Conservation (phyloP, 53 echinoderm and acorn worm genomes). For the Stichopus horrens region DNA sequence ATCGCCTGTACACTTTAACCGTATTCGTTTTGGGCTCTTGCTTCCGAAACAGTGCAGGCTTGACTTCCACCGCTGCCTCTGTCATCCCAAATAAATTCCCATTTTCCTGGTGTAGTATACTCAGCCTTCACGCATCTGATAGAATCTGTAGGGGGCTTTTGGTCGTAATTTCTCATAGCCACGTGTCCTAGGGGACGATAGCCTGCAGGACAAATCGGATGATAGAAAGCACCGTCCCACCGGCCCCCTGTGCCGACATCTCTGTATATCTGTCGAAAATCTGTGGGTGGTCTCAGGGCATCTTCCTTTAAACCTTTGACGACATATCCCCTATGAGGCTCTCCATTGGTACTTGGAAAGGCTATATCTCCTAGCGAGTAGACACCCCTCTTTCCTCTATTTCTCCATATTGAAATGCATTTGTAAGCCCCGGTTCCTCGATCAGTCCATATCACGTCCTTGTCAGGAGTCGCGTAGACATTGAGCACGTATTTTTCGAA, state of each 20-base stretch:
- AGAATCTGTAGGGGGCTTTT: not conserved
- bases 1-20: not conserved
- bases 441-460: conserved; percentile 22
- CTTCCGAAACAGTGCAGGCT: not conserved
- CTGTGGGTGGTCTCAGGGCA: not conserved
- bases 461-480: not conserved
- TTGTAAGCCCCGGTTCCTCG: conserved; percentile 9
- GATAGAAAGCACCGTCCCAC: conserved; percentile 15
- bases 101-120: not conserved
- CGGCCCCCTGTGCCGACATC: not conserved
- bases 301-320: not conserved
- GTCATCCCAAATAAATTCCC: conserved; percentile 16
- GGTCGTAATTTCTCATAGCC: not conserved
- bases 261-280: not conserved
- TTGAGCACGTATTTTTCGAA: not conserved
- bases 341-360: not conserved
- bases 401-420: conserved; percentile 1
- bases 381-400: not conserved
- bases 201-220: conserved; percentile 4
- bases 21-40: not conserved
- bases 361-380: conserved; percentile 22
- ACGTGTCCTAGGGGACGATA: conserved; percentile 13
- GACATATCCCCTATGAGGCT: not conserved
- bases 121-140: not conserved
- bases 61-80: not conserved